phyloP scores from a whole-genome alignment of 2,888 invertebrate species.

The Andrena hattorfiana region DNA sequence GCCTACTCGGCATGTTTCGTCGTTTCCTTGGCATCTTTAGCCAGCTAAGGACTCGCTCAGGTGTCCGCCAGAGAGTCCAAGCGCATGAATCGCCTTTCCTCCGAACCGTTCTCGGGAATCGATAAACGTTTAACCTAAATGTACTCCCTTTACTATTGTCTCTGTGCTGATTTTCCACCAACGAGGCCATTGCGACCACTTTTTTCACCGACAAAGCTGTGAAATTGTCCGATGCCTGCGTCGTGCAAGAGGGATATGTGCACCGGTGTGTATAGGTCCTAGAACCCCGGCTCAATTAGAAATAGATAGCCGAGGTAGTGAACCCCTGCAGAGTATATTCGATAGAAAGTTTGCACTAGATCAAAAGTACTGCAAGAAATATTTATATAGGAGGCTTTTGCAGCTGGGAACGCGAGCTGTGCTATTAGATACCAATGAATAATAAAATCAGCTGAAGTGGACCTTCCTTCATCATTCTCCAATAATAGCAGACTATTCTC shows the following conservation, averaged over 20 bases:
- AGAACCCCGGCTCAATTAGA: no score
- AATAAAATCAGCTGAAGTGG: no score
- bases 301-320: no score
- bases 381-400: no score
- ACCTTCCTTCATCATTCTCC: no score
- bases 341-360: no score
- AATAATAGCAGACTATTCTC: no score
- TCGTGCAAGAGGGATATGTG: neutral
- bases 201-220: neutral
- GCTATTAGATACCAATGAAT: no score
- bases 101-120: constrained; percentile 30
- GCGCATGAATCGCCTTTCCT: constrained; percentile 28
- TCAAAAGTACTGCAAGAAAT: no score
- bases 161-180: constrained; percentile 20
- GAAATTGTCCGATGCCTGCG: neutral
- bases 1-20: constrained; percentile 39
- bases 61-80: constrained; percentile 34
- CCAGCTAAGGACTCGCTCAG: constrained; percentile 52
- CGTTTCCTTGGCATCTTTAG: constrained; percentile 63
- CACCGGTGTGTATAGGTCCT: neutral
- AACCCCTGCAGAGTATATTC: no score
- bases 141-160: constrained; percentile 20
- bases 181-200: neutral
- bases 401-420: no score
- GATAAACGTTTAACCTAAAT: constrained; percentile 62